Evolutionary conservation across 2,888 invertebrate genomes (phyloP), one percentile per base, ranked within the genome.

Genomic region (Pristionchus maxplancki): DNA sequence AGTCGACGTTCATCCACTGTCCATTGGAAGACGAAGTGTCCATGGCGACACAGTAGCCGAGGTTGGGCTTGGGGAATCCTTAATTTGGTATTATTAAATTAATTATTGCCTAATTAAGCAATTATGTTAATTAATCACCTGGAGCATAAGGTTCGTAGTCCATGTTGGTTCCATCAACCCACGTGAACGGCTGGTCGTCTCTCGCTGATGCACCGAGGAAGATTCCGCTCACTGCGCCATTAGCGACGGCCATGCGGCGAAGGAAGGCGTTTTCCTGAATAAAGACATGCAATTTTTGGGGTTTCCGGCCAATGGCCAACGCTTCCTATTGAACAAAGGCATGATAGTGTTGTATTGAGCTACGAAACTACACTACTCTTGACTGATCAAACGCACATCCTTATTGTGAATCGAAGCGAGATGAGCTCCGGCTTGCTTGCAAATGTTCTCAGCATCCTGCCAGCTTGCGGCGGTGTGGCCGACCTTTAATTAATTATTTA

Each of bases 1-100:
- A 74, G 40, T 74, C 40, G 40, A 74, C 74, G 9, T 74, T 74
- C 74, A 74, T 74, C 74, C 74, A 74, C 24, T 24, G 40, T 24
- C 74, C 74, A 24, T 37, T 40, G 9, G 40, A 1, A 40, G 34
- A 37, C 24, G 34, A 40, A 37, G 74, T 74, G 37, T 74, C 74
- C 74, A 74, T 74, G 34, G 74, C 74, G 5, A 74, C 37, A 8
- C 74, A 74, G 3, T 74, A 24, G 0, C 74, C 74, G 40, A 74
- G 8, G 31, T 40, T 40, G 40, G n/a, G 37, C 31, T 67, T 67
- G 5, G 74, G 74, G 24, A 74, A 74, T 24, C 74, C 67, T 67
- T 9, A 67, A 67, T 11, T 9, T 44, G 8, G 44, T 44, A n/a
- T 11, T 53, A 53, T 44, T 53, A 53, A 4, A 17, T 53, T 4